Percentiles rank a stretch among this genome's conserved stretches.
Conservation (phyloP, 2,113 vertebrate genomes). For the Orthonyx spaldingii region DNA sequence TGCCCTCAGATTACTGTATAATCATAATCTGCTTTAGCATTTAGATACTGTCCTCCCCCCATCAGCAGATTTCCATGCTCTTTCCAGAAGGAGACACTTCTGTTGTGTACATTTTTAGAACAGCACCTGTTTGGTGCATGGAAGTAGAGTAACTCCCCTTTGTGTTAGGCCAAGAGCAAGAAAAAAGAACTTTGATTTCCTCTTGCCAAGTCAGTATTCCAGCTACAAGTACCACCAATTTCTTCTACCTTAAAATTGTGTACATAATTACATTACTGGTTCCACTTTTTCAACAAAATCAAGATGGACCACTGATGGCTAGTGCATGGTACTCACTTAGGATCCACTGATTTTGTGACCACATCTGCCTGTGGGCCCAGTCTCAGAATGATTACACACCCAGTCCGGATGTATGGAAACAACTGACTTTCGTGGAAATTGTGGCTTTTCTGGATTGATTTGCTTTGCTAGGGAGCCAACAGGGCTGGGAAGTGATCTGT, state of each 20-base stretch:
- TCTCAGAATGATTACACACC: not conserved
- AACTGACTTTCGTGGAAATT: not conserved
- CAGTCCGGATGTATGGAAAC: not conserved
- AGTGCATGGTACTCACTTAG: not conserved
- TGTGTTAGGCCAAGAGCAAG: not conserved
- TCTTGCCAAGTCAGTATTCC: not conserved
- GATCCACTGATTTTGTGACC: not conserved
- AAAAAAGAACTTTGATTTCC: not conserved
- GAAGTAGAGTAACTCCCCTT: not conserved
- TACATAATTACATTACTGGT: not conserved
- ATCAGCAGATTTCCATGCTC: not conserved
- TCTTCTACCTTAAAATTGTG: not conserved
- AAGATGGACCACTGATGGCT: not conserved
- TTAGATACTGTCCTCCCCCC: not conserved
- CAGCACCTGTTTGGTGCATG: not conserved
- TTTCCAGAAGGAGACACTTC: not conserved
- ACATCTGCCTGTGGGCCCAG: not conserved
- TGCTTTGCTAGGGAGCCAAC: not conserved
- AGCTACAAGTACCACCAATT: not conserved
- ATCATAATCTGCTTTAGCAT: not conserved
- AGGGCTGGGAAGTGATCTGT: not conserved
- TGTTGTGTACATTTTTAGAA: not conserved
- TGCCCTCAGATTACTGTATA: not conserved
- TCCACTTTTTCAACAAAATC: not conserved
- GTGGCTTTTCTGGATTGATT: not conserved